Conservation (phyloP, 2,888 invertebrate genomes). For the Lathronympha strigana region DNA sequence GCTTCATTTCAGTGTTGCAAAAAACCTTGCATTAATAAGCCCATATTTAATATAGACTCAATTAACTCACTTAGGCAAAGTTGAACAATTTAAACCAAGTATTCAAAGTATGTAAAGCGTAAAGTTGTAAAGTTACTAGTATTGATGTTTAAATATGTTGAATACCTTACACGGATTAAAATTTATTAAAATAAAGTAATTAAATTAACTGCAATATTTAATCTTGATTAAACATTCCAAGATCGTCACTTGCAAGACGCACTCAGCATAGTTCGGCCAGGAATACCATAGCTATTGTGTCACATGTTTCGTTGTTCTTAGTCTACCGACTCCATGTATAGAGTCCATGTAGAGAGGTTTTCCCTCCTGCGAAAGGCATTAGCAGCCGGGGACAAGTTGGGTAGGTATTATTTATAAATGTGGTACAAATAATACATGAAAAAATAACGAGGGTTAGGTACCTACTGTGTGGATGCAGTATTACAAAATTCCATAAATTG, state of each 20-base stretch:
- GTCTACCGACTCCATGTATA: conserved; percentile 21
- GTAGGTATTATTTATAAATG: conserved; percentile 1
- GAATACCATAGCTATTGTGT: conserved; percentile 18
- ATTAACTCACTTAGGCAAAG: background rate
- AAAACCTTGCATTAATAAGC: conserved; percentile 28
- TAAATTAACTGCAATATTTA: background rate
- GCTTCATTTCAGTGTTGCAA: conserved; percentile 8
- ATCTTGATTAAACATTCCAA: conserved; percentile 1
- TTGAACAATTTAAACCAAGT: background rate
- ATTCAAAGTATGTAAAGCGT: conserved; percentile 9
- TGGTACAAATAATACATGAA: background rate
- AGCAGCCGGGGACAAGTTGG: conserved; percentile 13
- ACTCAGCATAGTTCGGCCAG: conserved; percentile 4
- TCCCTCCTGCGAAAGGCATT: conserved; percentile 29
- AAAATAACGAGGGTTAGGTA: conserved; percentile 1
- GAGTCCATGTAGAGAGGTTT: conserved; percentile 20
- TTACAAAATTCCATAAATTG: background rate
- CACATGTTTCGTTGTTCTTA: conserved; percentile 3
- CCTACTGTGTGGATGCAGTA: background rate
- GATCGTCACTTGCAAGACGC: background rate
- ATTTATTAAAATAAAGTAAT: no score
- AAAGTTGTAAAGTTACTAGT: background rate
- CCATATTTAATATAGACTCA: conserved; percentile 1
- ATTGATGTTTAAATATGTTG: no score
- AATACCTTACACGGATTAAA: no score